phyloP scores from a whole-genome alignment of 2,113 vertebrate species.

The Cheirogaleus medius region DNA sequence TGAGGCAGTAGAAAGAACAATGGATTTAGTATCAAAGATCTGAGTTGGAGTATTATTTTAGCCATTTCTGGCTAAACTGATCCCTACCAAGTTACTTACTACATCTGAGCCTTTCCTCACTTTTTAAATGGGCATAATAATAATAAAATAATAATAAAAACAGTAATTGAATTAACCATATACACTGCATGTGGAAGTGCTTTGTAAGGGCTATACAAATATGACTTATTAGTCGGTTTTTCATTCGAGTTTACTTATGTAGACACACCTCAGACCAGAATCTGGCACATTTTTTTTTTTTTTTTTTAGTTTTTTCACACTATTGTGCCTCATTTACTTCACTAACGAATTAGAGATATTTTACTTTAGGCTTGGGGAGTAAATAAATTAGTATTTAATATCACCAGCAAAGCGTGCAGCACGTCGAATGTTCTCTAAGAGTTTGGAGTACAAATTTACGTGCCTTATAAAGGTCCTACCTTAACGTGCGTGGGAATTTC shows the following conservation, averaged over 20 bases:
- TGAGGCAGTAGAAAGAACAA: not conserved
- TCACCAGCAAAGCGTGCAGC: not conserved
- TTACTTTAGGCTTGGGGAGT: not conserved
- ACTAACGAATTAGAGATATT: not conserved
- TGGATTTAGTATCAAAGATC: not conserved
- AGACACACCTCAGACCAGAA: not conserved
- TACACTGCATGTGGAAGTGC: not conserved
- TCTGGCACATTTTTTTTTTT: not conserved
- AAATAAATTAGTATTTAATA: not conserved
- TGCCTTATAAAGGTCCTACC: not conserved
- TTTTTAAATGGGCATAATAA: not conserved
- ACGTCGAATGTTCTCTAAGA: not conserved
- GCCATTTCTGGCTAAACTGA: not conserved
- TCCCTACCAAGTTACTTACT: not conserved
- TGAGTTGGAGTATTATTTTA: not conserved
- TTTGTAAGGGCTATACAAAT: not conserved
- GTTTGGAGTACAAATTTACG: not conserved
- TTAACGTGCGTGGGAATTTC: not conserved
- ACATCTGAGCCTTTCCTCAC: not conserved
- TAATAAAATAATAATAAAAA: too few species aligned
- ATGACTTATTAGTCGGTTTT: not conserved
- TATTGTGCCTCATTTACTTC: not conserved
- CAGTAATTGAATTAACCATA: not conserved
- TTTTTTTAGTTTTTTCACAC: not conserved
- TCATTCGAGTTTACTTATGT: not conserved